These are phyloP conservation scores for Glomeris maerens DNA, from an alignment of 1,140 invertebrate species.

Conservation along the genomic window DNA sequence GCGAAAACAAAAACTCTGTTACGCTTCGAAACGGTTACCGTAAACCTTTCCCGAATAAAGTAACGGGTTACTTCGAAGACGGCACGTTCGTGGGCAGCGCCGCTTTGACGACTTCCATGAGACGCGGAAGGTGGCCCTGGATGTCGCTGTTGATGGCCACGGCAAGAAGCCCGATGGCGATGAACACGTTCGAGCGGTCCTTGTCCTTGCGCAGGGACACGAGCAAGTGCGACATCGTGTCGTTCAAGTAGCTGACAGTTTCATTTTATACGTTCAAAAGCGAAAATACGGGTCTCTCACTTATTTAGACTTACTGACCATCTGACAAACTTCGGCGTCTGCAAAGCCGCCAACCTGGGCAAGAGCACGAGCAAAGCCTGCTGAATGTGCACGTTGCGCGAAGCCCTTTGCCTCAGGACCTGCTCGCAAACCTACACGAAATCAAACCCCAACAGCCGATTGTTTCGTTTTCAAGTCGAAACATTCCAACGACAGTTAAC, in stretches of 20 bases:
- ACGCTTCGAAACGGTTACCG: no score
- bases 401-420: constrained; percentile 58
- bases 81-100: constrained; percentile 57
- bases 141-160: constrained; percentile 77
- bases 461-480: no score
- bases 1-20: no score
- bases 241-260: constrained; percentile 48
- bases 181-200: constrained; percentile 70
- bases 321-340: constrained; percentile 55
- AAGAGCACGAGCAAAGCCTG: constrained; percentile 72
- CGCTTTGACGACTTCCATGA: constrained; percentile 72
- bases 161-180: constrained; percentile 75
- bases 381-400: constrained; percentile 67
- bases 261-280: constrained; percentile 5
- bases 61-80: constrained; percentile 15
- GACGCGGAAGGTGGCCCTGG: constrained; percentile 57
- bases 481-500: no score
- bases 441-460: no score
- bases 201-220: constrained; percentile 58
- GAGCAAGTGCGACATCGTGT: constrained; percentile 63
- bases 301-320: constrained; percentile 23
- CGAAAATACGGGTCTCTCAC: no score
- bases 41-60: no score
- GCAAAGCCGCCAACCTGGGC: constrained; percentile 87
- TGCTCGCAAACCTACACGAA: constrained; percentile 32